These are phyloP conservation scores for Sceliomorpha sp. DNA, from an alignment of 2,888 invertebrate species.

Conservation along the genomic window DNA sequence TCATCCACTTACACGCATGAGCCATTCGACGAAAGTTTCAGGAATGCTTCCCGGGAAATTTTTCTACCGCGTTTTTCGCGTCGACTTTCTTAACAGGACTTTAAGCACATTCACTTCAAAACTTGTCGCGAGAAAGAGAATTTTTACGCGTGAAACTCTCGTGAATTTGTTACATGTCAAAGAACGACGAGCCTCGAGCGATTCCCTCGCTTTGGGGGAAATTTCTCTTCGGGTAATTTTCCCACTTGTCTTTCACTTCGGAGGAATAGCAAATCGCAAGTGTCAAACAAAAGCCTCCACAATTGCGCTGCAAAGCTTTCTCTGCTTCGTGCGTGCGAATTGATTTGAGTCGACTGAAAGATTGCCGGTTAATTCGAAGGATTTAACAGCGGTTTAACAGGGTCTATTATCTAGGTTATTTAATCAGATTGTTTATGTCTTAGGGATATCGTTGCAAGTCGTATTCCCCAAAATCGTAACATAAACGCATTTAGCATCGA, in stretches of 20 bases:
- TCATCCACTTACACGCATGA: slow-evolving; percentile 16
- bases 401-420: too few relatives aligned
- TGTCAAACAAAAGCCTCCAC: background rate
- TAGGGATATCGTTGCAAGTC: too few relatives aligned
- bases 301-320: background rate
- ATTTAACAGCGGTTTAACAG: too few relatives aligned
- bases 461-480: too few relatives aligned
- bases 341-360: too few relatives aligned
- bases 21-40: slow-evolving; percentile 18
- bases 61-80: slow-evolving; percentile 12
- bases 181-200: slow-evolving; percentile 4
- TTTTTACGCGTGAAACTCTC: slow-evolving; percentile 9
- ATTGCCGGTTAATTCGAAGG: too few relatives aligned
- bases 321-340: background rate
- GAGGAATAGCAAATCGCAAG: background rate
- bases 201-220: slow-evolving; percentile 1
- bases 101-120: slow-evolving; percentile 17
- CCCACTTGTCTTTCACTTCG: slow-evolving; percentile 2
- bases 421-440: too few relatives aligned
- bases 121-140: slow-evolving; percentile 10
- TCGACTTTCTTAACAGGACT: slow-evolving; percentile 24
- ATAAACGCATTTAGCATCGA: too few relatives aligned
- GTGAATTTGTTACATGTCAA: slow-evolving; percentile 4
- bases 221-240: slow-evolving; percentile 4
- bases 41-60: slow-evolving; percentile 9